Evolutionary conservation across 2,113 vertebrate species (phyloP).

Genomic region (Dasypus novemcinctus): DNA sequence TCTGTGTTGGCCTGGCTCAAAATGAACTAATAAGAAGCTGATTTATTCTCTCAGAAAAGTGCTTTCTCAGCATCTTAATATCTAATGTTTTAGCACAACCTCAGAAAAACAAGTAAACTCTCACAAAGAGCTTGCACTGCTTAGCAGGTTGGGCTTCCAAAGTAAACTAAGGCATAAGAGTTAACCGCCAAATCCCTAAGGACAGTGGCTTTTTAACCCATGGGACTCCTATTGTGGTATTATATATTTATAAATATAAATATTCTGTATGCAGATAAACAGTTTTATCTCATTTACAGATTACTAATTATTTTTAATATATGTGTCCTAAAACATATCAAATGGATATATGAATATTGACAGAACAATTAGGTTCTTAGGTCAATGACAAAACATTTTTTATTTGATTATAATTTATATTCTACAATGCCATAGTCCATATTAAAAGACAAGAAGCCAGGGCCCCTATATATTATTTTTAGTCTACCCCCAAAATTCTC

Average conservation of each 20-base stretch:
- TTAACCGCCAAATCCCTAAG: neutral
- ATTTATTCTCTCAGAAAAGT: neutral
- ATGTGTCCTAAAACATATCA: conserved; percentile 5
- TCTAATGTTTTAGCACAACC: neutral
- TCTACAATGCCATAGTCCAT: neutral
- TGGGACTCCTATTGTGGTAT: neutral
- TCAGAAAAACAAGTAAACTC: conserved; percentile 1
- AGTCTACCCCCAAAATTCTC: neutral
- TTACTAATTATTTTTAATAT: conserved; percentile 22
- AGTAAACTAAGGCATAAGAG: neutral
- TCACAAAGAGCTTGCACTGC: neutral
- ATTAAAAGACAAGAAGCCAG: neutral
- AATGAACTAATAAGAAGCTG: conserved; percentile 6
- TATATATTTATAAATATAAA: neutral
- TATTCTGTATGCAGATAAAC: neutral
- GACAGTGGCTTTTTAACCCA: neutral
- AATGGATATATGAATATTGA: neutral
- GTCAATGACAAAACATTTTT: conserved; percentile 39
- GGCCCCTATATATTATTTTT: neutral
- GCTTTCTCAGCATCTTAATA: neutral
- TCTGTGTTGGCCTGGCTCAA: neutral
- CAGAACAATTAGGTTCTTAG: neutral
- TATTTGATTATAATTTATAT: conserved; percentile 10
- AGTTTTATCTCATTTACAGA: conserved; percentile 18
- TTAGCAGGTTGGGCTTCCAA: neutral